These are phyloP conservation scores for Remorina albescens DNA, from an alignment of 2,797 vertebrate genomes.

Conservation along the genomic window DNA sequence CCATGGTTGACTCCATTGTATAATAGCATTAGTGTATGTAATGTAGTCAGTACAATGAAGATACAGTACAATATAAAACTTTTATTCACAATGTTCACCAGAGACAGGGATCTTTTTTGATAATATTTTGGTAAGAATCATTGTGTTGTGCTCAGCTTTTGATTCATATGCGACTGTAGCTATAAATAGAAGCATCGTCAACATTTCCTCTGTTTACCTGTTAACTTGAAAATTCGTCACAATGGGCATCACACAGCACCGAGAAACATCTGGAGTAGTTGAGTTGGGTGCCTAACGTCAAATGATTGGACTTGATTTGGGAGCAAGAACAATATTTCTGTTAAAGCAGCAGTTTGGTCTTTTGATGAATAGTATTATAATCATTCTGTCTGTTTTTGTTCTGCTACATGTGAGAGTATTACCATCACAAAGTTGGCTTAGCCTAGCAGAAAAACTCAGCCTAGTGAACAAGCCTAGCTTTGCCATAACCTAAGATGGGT, in stretches of 20 bases:
- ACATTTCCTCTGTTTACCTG: slow-evolving; percentile 11
- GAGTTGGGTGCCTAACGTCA: background rate
- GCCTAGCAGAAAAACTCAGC: background rate
- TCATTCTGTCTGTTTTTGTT: too few relatives aligned
- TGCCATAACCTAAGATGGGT: background rate
- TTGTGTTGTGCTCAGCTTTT: slow-evolving; percentile 4
- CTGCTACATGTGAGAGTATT: background rate
- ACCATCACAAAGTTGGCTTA: background rate
- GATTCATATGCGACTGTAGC: slow-evolving; percentile 14
- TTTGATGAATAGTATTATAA: background rate
- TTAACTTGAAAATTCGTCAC: slow-evolving; percentile 4
- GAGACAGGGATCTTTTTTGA: background rate
- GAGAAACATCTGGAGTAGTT: background rate
- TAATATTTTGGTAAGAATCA: slow-evolving; percentile 1
- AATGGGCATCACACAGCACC: slow-evolving; percentile 20
- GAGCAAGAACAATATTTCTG: background rate
- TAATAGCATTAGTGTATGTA: slow-evolving; percentile 14
- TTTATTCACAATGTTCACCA: background rate
- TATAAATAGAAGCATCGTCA: background rate
- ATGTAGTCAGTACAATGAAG: background rate
- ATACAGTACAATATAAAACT: background rate
- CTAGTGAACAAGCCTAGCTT: too few relatives aligned
- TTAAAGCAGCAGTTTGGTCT: background rate
- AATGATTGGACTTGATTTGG: background rate
- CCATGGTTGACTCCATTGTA: slow-evolving; percentile 10